Evolutionary conservation across 2,888 invertebrate species (phyloP).

Genomic region (Himalopsyche kuldschensis): DNA sequence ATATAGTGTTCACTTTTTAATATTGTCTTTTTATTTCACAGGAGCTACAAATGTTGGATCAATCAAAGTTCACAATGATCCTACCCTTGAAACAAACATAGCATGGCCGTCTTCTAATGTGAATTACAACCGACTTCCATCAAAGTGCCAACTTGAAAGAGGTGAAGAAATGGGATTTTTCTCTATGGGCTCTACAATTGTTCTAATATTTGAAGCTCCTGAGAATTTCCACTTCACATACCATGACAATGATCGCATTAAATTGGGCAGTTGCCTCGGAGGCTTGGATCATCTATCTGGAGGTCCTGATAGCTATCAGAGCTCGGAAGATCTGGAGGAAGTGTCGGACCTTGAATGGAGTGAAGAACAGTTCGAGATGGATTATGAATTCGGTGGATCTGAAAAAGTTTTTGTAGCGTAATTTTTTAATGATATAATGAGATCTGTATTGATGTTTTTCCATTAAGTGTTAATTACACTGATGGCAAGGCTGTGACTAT

Average conservation of each 20-base stretch:
- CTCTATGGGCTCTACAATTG: constrained; percentile 72
- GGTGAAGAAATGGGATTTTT: constrained; percentile 73
- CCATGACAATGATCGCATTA: constrained; percentile 24
- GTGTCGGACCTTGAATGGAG: constrained; percentile 21
- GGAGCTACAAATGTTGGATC: constrained; percentile 78
- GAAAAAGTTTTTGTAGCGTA: constrained; percentile 29
- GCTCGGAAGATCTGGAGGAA: neutral
- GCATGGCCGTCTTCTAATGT: constrained; percentile 46
- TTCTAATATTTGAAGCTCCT: constrained; percentile 76
- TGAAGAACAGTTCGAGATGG: constrained; percentile 10
- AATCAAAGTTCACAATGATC: constrained; percentile 67
- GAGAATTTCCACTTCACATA: constrained; percentile 52
- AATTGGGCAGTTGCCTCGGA: constrained; percentile 32
- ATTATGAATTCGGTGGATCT: constrained; percentile 27
- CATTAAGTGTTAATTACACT: neutral
- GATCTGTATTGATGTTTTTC: constrained; percentile 7
- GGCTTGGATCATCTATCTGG: constrained; percentile 21
- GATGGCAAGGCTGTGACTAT: constrained; percentile 18
- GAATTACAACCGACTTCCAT: constrained; percentile 38
- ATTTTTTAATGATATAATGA: neutral
- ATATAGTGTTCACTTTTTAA: no score
- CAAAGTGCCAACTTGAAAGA: constrained; percentile 51
- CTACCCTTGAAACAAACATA: constrained; percentile 56
- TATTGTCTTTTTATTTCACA: constrained; percentile 3
- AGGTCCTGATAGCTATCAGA: neutral